Conservation (phyloP, 92 coral and sea anemone species). For the Epizoanthus illoricatus region DNA sequence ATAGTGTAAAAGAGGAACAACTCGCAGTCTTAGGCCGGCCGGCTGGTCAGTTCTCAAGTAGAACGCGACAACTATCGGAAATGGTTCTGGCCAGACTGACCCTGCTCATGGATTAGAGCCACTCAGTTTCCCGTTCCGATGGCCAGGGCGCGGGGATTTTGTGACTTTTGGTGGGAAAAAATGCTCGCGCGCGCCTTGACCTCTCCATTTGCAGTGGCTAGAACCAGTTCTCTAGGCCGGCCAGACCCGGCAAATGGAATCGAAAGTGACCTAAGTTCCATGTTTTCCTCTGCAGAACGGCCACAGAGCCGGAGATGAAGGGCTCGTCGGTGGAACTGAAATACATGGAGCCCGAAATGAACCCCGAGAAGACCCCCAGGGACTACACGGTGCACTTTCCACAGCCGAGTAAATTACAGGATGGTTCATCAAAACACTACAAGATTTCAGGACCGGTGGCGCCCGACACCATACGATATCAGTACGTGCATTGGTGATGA, state of each 20-base stretch:
- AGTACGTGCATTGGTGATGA: slow-evolving; percentile 49
- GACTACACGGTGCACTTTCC: slow-evolving; percentile 98
- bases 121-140: too few species aligned
- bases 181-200: too few species aligned
- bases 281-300: slow-evolving; percentile 21
- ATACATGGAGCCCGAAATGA: slow-evolving; percentile 73
- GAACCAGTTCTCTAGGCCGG: too few species aligned
- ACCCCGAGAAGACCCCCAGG: slow-evolving; percentile 76
- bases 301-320: slow-evolving; percentile 48
- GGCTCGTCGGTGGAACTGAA: slow-evolving; percentile 69
- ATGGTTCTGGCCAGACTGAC: too few species aligned
- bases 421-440: slow-evolving; percentile 55
- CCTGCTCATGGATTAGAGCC: not conserved
- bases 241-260: too few species aligned
- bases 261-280: not conserved
- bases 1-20: too few species aligned
- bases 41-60: too few species aligned
- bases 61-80: too few species aligned
- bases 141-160: too few species aligned
- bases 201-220: too few species aligned
- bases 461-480: slow-evolving; percentile 94
- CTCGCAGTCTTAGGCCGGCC: too few species aligned
- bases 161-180: too few species aligned
- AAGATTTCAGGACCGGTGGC: slow-evolving; percentile 88
- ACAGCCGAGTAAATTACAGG: slow-evolving; percentile 66